phyloP scores from a whole-genome alignment of 2,797 vertebrate species.

The Crocidura indochinensis region DNA sequence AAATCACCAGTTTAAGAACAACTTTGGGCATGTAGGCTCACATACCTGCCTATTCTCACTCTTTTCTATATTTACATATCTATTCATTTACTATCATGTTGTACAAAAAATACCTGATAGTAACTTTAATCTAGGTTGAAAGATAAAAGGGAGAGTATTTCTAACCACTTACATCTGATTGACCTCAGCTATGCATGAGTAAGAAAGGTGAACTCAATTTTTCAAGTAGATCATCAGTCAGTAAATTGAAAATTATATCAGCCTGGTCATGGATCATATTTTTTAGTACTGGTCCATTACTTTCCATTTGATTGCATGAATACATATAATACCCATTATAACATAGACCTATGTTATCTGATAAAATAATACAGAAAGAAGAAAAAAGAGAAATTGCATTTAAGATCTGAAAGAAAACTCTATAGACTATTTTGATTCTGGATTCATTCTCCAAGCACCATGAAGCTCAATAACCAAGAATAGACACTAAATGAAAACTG shows the following conservation, averaged over 20 bases:
- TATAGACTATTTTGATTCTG: no score
- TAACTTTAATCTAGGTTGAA: conserved; percentile 7
- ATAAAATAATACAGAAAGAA: not conserved
- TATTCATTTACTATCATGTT: not conserved
- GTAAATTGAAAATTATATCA: conserved; percentile 64
- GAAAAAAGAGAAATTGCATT: not conserved
- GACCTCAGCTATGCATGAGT: conserved; percentile 67
- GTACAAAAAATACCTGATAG: not conserved
- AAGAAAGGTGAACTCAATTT: conserved; percentile 61
- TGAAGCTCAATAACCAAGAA: no score
- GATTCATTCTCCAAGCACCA: no score
- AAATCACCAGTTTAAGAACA: not conserved
- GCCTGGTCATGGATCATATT: conserved; percentile 45
- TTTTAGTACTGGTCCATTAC: conserved; percentile 62
- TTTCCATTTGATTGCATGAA: conserved; percentile 56
- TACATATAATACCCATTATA: not conserved
- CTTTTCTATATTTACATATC: not conserved
- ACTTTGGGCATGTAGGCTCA: not conserved
- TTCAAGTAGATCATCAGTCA: conserved; percentile 66
- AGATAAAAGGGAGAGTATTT: conserved; percentile 13
- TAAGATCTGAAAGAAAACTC: not conserved
- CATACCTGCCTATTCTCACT: not conserved
- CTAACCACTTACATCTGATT: conserved; percentile 63
- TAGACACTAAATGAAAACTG: no score
- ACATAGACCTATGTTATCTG: not conserved